Evolutionary conservation across 2,797 vertebrate species (phyloP).

Genomic region (Halcyon leucocephala): DNA sequence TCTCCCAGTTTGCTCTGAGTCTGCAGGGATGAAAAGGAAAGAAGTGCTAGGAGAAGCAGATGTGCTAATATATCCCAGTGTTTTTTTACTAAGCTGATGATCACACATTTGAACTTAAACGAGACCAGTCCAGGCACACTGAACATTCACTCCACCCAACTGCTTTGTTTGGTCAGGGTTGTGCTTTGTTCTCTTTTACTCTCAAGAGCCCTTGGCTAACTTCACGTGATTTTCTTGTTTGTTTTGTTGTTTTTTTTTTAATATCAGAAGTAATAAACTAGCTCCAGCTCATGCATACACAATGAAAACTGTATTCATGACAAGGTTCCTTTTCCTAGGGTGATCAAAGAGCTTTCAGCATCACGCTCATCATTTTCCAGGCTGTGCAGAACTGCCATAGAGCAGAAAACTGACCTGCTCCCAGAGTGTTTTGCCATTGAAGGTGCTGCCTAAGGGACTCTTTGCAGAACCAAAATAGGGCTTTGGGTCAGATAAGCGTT

Average conservation of each 20-base stretch:
- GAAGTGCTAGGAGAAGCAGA: not conserved
- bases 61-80: not conserved
- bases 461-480: not conserved
- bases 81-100: not conserved
- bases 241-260: too few species aligned
- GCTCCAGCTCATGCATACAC: not conserved
- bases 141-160: not conserved
- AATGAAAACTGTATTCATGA: not conserved
- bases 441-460: not conserved
- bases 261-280: not conserved
- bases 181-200: not conserved
- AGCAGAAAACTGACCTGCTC: not conserved
- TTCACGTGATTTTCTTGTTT: not conserved
- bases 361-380: not conserved
- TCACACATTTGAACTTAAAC: not conserved
- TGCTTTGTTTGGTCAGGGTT: not conserved
- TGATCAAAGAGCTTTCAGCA: not conserved
- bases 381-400: not conserved
- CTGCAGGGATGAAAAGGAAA: not conserved
- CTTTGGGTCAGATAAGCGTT: not conserved
- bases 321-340: not conserved
- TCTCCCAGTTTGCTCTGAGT: not conserved
- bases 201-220: not conserved
- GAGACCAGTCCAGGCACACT: not conserved
- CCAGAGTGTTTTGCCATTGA: not conserved